Base-by-base conservation (phyloP, 2,797 vertebrate genomes). In the Hafferia zeledoni region DNA sequence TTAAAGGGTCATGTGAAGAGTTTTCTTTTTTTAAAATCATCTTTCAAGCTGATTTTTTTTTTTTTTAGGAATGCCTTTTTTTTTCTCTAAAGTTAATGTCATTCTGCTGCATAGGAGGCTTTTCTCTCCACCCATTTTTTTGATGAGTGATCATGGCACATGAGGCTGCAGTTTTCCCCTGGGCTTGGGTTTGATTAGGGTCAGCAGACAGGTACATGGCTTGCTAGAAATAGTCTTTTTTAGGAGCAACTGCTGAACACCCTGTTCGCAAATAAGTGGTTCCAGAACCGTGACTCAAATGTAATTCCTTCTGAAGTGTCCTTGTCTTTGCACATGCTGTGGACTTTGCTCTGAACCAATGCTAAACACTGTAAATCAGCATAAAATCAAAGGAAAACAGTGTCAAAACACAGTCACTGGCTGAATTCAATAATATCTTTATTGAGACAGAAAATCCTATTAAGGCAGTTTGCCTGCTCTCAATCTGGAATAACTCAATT, bases 401-500 rank as follows among this genome's bases (percentile, higher is more conserved):
- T 76, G 89, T 81, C 76, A 93, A 96, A 95, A 75, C 50, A 94
- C 46, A 84, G 20, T 95, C 84, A 81, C 61, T 80, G 72, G 8
- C 57, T 92, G 82, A 91, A 91, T 89, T 81, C 72, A 86, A 69
- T 89, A 91, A 87, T 91, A 81, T 60, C 72, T 88, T 91, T 92
- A 95, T 77, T 89, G 80, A 96, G 90, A 95, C 47, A 82, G 77
- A 94, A 95, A 94, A 95, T 95, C 60, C 41, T 89, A 67, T 93
- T 94, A 96, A 31, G 24, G 67, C 44, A 87, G 83, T 90, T 93
- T 0, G n/a, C 63, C 77, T 92, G 63, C 70, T 90, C 88, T 94
- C 86, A 92, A 55, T 89, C 72, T 94, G 72, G 59, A 95, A 83
- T 96, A 96, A 96, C 84, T 87, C 80, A 53, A 92, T 96, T 95